A percentile compares a stretch with the other conserved stretches of the same genome.
Conservation (phyloP, 1,140 invertebrate genomes). For the Chironomus striatipennis region DNA sequence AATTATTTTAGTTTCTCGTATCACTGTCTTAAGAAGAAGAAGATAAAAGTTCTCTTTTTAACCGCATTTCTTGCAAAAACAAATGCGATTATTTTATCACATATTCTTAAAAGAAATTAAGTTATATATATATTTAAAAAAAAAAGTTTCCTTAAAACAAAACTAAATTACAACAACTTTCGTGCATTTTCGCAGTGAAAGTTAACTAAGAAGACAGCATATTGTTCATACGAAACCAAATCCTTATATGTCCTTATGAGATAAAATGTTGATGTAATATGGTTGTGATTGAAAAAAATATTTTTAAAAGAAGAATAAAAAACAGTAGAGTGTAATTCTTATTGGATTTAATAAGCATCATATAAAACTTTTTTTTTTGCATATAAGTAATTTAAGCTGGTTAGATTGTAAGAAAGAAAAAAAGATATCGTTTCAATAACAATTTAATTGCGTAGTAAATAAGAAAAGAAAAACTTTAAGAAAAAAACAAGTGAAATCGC, state of each 20-base stretch:
- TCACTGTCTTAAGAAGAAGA: too few relatives aligned
- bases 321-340: constrained; percentile 11
- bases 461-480: neutral
- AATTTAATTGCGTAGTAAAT: constrained; percentile 4
- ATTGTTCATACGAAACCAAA: constrained; percentile 24
- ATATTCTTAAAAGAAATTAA: too few relatives aligned
- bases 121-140: neutral
- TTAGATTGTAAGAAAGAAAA: neutral
- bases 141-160: neutral
- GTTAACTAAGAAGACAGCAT: neutral
- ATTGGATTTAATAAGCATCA: neutral
- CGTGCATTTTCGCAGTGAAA: neutral
- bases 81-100: too few relatives aligned
- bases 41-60: too few relatives aligned
- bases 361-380: constrained; percentile 17
- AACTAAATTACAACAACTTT: neutral
- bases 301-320: neutral
- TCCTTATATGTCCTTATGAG: constrained; percentile 23
- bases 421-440: constrained; percentile 20
- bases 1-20: neutral
- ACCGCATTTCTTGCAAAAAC: too few relatives aligned
- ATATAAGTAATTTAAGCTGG: constrained; percentile 13
- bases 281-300: constrained; percentile 22
- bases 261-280: constrained; percentile 24
- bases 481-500: constrained; percentile 23